A percentile compares a stretch with the other conserved stretches of the same genome.
Conservation (phyloP, 2,888 invertebrate species). For the Scaptodrosophila latifasciaeformis region DNA sequence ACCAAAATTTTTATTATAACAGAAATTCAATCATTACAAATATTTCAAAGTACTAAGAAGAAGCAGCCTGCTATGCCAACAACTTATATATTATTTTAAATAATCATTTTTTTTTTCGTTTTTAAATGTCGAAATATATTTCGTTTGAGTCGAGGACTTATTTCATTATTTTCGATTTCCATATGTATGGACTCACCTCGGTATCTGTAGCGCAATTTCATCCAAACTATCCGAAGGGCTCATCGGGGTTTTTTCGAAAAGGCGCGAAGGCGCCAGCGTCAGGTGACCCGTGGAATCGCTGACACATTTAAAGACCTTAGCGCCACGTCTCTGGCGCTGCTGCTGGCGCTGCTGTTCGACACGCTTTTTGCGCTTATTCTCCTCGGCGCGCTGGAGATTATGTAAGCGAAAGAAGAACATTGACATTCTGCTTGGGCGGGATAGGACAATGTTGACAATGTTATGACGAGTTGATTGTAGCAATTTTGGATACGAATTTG, state of each 20-base stretch:
- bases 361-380: conserved; percentile 82
- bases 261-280: conserved; percentile 85
- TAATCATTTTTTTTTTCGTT: too few species aligned
- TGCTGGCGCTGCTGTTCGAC: conserved; percentile 75
- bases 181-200: conserved; percentile 80
- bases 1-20: too few species aligned
- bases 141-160: too few species aligned
- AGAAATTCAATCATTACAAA: too few species aligned
- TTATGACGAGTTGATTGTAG: not conserved
- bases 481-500: conserved; percentile 2
- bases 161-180: too few species aligned
- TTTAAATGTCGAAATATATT: too few species aligned
- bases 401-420: conserved; percentile 96
- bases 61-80: too few species aligned
- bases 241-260: conserved; percentile 89
- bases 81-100: too few species aligned
- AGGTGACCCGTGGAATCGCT: conserved; percentile 77
- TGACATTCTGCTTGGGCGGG: conserved; percentile 86
- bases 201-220: conserved; percentile 93
- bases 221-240: conserved; percentile 92
- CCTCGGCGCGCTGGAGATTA: conserved; percentile 90
- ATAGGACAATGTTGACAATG: not conserved
- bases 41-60: too few species aligned
- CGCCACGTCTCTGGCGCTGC: conserved; percentile 76
- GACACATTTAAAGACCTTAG: conserved; percentile 77